Conservation (phyloP, 2,797 vertebrate species). For the Sarcophilus harrisii region DNA sequence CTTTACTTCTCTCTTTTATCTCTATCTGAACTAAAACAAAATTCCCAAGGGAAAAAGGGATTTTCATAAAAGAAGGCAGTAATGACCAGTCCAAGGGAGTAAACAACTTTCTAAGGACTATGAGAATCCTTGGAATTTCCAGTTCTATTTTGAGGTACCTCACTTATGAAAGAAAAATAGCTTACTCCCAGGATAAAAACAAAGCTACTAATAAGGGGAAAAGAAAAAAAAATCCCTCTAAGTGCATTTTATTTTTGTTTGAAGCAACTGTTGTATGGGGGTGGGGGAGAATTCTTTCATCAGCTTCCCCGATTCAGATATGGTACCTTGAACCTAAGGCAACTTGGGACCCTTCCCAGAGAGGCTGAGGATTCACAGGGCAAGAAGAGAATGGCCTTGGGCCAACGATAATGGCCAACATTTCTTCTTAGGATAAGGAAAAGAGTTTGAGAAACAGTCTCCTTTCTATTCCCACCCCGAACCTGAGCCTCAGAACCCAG, state of each 20-base stretch:
- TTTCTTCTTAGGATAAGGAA: neutral
- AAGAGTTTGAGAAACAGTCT: neutral
- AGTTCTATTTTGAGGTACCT: constrained; percentile 53
- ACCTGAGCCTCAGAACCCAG: neutral
- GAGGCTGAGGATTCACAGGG: neutral
- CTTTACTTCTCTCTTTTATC: constrained; percentile 83
- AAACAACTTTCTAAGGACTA: constrained; percentile 77
- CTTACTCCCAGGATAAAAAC: constrained; percentile 34
- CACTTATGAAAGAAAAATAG: constrained; percentile 15
- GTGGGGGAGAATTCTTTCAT: neutral
- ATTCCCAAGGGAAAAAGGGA: constrained; percentile 80
- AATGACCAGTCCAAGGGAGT: constrained; percentile 82
- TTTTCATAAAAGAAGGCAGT: constrained; percentile 85
- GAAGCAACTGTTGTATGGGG: neutral
- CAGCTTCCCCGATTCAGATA: neutral
- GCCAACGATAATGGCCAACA: neutral
- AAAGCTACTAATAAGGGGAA: constrained; percentile 15
- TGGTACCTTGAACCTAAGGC: neutral
- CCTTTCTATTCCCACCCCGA: neutral
- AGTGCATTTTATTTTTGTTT: neutral
- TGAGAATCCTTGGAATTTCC: constrained; percentile 75
- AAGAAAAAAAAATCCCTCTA: constrained; percentile 10
- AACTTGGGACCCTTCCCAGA: neutral
- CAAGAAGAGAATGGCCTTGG: neutral
- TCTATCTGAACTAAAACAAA: constrained; percentile 80